Conservation (phyloP, 2,888 invertebrate species). For the Phaonia tiefii region DNA sequence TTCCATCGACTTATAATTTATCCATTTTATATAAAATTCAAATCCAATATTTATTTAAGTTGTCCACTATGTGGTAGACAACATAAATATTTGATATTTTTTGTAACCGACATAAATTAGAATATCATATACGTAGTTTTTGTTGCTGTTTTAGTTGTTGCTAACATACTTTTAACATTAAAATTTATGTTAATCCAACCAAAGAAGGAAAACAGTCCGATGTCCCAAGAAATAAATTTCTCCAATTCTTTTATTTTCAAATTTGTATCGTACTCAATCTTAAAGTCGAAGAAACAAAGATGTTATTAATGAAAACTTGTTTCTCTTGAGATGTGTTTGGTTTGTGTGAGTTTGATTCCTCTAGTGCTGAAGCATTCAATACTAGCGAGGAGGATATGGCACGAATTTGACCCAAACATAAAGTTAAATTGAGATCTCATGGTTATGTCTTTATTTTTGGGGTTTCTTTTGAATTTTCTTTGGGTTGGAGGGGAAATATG, state of each 20-base stretch:
- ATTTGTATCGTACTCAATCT: background rate
- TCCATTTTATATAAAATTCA: background rate
- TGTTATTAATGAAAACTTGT: conserved; percentile 37
- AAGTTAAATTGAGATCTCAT: conserved; percentile 61
- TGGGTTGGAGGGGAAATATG: background rate
- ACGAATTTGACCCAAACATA: conserved; percentile 66
- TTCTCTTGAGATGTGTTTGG: background rate
- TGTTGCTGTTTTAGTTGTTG: background rate
- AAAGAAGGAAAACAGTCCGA: background rate
- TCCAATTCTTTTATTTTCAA: conserved; percentile 14
- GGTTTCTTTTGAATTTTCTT: background rate
- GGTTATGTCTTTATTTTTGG: conserved; percentile 36
- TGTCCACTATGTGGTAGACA: background rate
- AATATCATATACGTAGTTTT: too few relatives aligned
- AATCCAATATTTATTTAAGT: background rate
- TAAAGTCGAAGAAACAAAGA: conserved; percentile 11
- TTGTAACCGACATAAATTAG: background rate
- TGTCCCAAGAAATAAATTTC: conserved; percentile 25
- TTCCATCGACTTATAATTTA: too few relatives aligned
- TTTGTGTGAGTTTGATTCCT: too few relatives aligned
- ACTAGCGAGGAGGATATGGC: conserved; percentile 45
- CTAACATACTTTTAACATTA: conserved; percentile 31
- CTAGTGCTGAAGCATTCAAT: too few relatives aligned
- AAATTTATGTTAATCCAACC: conserved; percentile 50
- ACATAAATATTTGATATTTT: conserved; percentile 3